Evolutionary conservation across 2,113 vertebrate species (phyloP), one percentile per base, ranked within the genome.

Genomic region (Cricetomys ansorgei): DNA sequence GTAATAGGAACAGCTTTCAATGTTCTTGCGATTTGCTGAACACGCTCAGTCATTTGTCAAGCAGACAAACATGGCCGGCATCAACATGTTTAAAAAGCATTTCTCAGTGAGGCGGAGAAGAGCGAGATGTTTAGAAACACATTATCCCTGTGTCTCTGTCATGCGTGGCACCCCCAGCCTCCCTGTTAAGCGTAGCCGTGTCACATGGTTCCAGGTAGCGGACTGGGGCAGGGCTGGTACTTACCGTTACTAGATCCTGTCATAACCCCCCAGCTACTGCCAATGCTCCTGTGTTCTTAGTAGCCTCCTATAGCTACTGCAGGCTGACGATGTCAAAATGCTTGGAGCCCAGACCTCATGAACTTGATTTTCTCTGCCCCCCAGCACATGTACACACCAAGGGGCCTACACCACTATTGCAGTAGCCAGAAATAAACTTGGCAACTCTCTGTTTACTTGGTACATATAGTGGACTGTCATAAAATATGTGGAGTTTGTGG

Each of bases 341-440:
- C 80, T 88, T 19, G 23, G 7, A 89, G 16, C 27, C 69, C 16
- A 72, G 59, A 70, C 40, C 34, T 29, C 8, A 17, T 69, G 19
- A 72, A 57, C 29, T 55, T 45, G 17, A 59, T 53, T 48, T 27
- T 72, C 19, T 29, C 8, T 3, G 64, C 9, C 13, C 13, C 8
- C 2, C n/a, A 83, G 50, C 25, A 72, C 50, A 92, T 55, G 94
- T 62, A 62, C 8, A 89, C 40, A 88, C 29, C 34, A 67, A 59
- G 5, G 23, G 15, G 55, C 19, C 1, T 29, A 27, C 37, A 23
- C 15, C 76, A 31, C 19, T 85, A 89, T 29, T 48, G 90, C 50
- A 27, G 65, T 45, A 81, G 59, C 79, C n/a, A 76, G 84, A 95
- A 93, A 93, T 64, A 87, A 93, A 72, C 15, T 45, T 67, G 65